These are phyloP conservation scores for Lophius piscatorius DNA, from an alignment of 2,113 vertebrate genomes.

Conservation along the genomic window DNA sequence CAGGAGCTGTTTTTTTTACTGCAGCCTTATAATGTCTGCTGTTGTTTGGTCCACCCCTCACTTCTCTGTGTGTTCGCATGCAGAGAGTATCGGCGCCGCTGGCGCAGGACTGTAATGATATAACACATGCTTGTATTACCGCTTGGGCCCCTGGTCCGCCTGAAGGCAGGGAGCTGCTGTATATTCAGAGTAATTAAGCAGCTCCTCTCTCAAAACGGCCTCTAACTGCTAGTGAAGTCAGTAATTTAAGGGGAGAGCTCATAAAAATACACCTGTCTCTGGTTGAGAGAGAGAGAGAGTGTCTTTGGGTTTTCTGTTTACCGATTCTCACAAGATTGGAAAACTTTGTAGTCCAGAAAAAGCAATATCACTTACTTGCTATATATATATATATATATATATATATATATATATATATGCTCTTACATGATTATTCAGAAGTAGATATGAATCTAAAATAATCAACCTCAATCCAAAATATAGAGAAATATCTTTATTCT, in stretches of 20 bases:
- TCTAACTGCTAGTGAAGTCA: conserved; percentile 79
- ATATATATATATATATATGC: too few relatives aligned
- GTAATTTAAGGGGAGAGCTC: conserved; percentile 84
- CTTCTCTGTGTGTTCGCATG: neutral
- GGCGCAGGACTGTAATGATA: conserved; percentile 79
- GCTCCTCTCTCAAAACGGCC: conserved; percentile 79
- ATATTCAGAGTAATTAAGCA: conserved; percentile 84
- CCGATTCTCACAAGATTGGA: too few relatives aligned
- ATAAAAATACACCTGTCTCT: conserved; percentile 92
- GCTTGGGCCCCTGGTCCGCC: conserved; percentile 74
- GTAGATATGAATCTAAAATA: too few relatives aligned
- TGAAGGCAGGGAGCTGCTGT: conserved; percentile 71
- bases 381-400: too few relatives aligned
- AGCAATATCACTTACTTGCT: too few relatives aligned
- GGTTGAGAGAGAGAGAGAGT: conserved; percentile 2
- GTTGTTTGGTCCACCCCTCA: neutral
- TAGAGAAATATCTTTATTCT: neutral
- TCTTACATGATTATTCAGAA: too few relatives aligned
- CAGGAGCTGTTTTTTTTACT: too few relatives aligned
- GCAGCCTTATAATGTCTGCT: conserved; percentile 1
- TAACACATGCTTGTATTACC: conserved; percentile 79
- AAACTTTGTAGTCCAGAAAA: too few relatives aligned
- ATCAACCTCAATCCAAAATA: conserved; percentile 28
- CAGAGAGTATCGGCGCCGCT: neutral
- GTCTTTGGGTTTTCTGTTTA: too few relatives aligned